Evolutionary conservation across 1,140 invertebrate species (phyloP).

Genomic region (Paraescarpia echinospica): DNA sequence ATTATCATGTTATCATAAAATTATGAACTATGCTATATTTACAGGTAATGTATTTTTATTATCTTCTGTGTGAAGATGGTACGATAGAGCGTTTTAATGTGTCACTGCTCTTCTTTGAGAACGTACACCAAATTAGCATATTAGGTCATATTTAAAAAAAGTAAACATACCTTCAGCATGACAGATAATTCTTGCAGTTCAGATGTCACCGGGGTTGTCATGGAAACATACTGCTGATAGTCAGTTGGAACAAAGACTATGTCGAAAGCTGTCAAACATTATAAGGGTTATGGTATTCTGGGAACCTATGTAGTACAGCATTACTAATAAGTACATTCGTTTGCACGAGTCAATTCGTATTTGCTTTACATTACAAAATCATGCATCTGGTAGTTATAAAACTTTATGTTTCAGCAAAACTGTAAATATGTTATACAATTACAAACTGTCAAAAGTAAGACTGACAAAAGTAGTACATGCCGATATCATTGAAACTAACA

Average conservation of each 20-base stretch:
- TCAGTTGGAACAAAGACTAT: neutral
- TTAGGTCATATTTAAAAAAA: neutral
- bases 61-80: no score
- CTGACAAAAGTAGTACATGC: no score
- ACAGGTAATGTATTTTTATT: no score
- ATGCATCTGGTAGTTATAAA: neutral
- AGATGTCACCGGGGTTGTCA: neutral
- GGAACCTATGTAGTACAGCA: neutral
- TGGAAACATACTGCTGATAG: neutral
- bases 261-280: neutral
- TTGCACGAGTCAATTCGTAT: neutral
- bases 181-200: neutral
- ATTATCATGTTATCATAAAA: no score
- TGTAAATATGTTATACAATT: no score
- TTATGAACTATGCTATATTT: no score
- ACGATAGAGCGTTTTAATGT: no score
- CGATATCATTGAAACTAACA: no score
- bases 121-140: no score
- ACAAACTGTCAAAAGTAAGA: no score
- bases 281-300: neutral
- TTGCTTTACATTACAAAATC: neutral
- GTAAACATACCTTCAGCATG: neutral
- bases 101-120: no score
- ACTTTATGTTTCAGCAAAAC: neutral
- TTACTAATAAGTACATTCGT: neutral